These are phyloP conservation scores for Trissolcus brochymenae DNA, from an alignment of 2,888 invertebrate species.

Conservation along the genomic window DNA sequence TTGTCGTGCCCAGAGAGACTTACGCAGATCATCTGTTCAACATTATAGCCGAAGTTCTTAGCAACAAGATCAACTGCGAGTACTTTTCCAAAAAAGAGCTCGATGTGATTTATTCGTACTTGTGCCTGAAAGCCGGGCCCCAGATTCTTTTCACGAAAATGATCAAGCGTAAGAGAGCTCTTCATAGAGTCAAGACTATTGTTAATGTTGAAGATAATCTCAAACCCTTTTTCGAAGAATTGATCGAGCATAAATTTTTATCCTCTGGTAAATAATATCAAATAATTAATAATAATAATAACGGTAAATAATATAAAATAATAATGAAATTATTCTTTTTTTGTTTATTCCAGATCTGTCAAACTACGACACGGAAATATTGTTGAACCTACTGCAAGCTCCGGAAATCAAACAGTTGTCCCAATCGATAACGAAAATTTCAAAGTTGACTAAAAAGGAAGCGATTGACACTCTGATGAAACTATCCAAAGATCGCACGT, in stretches of 20 bases:
- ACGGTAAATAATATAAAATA: slow-evolving; percentile 40
- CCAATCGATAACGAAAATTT: slow-evolving; percentile 17
- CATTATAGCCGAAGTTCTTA: slow-evolving; percentile 64
- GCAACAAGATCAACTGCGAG: slow-evolving; percentile 68
- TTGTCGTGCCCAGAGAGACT: slow-evolving; percentile 60
- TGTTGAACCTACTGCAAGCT: slow-evolving; percentile 63
- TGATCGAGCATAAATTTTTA: slow-evolving; percentile 58
- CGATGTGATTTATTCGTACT: slow-evolving; percentile 63
- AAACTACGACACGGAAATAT: slow-evolving; percentile 47
- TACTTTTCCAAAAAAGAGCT: slow-evolving; percentile 68
- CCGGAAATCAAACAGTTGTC: slow-evolving; percentile 65
- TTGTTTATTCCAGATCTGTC: slow-evolving; percentile 58
- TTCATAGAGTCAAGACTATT: slow-evolving; percentile 61
- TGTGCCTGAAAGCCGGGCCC: slow-evolving; percentile 62
- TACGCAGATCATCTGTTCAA: slow-evolving; percentile 63
- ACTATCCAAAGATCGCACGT: slow-evolving; percentile 56
- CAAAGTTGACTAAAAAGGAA: slow-evolving; percentile 56
- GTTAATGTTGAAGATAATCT: slow-evolving; percentile 49
- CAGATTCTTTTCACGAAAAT: slow-evolving; percentile 68
- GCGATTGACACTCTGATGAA: slow-evolving; percentile 61
- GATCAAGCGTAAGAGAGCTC: slow-evolving; percentile 64
- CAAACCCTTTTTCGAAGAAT: slow-evolving; percentile 57
- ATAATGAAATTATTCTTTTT: background rate
- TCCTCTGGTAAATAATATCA: slow-evolving; percentile 42
- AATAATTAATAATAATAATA: too few relatives aligned